phyloP scores from a whole-genome alignment of 2,113 vertebrate genomes.

The Bagarius yarrelli region DNA sequence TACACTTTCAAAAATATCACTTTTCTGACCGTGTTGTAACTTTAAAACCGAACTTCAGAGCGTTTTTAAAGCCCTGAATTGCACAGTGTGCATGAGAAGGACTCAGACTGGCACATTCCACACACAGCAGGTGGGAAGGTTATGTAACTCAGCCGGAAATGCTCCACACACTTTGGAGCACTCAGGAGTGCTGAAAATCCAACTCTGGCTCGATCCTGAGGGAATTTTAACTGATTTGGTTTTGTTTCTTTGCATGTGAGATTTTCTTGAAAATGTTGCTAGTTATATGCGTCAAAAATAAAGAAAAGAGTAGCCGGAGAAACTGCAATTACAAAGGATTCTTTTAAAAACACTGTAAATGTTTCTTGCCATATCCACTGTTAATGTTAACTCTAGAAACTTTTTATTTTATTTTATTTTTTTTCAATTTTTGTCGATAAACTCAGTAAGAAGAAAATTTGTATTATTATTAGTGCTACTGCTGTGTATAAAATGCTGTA shows the following conservation, averaged over 20 bases:
- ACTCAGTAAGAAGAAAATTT: too few relatives aligned
- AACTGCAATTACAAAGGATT: background rate
- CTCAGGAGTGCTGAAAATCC: background rate
- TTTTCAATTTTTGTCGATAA: too few relatives aligned
- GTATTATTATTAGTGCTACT: too few relatives aligned
- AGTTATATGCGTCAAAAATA: too few relatives aligned
- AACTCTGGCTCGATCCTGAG: background rate
- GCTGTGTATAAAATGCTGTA: too few relatives aligned
- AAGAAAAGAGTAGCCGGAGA: too few relatives aligned
- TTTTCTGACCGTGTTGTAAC: too few relatives aligned
- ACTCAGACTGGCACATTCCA: background rate
- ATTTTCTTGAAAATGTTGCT: too few relatives aligned
- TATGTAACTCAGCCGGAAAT: slow-evolving; percentile 11
- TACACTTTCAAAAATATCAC: too few relatives aligned
- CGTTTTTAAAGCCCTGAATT: background rate
- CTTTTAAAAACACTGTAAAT: background rate
- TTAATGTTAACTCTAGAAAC: background rate
- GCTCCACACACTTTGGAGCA: background rate
- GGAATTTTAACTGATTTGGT: too few relatives aligned
- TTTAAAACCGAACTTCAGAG: background rate
- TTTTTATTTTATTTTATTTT: too few relatives aligned
- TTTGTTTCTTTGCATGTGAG: too few relatives aligned
- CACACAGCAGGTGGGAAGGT: slow-evolving; percentile 5
- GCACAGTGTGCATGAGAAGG: background rate
- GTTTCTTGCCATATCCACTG: background rate